Conservation (phyloP, 2,888 invertebrate species). For the Abrostola triplasia region DNA sequence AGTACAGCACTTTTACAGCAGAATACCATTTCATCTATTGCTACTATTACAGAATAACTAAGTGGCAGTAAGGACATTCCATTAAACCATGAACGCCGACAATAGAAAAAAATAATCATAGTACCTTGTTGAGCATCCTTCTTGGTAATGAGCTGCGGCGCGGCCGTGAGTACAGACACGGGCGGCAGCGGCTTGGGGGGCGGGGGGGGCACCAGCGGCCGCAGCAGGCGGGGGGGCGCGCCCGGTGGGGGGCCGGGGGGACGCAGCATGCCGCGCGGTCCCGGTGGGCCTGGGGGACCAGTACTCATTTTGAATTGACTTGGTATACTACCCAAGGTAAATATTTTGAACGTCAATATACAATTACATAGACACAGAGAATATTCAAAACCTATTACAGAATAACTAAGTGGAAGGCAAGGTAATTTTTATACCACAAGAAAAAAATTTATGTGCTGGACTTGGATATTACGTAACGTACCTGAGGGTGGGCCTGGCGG, state of each 20-base stretch:
- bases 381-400: no score
- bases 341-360: no score
- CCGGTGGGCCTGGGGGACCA: conserved; percentile 8
- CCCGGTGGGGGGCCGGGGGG: conserved; percentile 91
- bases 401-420: no score
- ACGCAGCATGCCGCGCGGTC: conserved; percentile 72
- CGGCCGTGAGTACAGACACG: conserved; percentile 93
- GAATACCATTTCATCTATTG: no score
- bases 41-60: background rate
- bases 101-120: background rate
- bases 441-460: no score
- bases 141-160: conserved; percentile 93
- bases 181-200: conserved; percentile 74
- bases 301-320: no score
- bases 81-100: background rate
- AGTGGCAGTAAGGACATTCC: background rate
- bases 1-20: no score
- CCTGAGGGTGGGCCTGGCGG: conserved; percentile 63
- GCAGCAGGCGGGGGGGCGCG: conserved; percentile 90
- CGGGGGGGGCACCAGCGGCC: conserved; percentile 88
- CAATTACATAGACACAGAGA: no score
- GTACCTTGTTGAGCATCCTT: conserved; percentile 89
- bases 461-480: conserved; percentile 72
- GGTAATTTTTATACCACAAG: no score
- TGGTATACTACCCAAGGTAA: no score